Evolutionary conservation across 2,797 vertebrate species (phyloP).

Genomic region (Odontamblyopus lacepedii): DNA sequence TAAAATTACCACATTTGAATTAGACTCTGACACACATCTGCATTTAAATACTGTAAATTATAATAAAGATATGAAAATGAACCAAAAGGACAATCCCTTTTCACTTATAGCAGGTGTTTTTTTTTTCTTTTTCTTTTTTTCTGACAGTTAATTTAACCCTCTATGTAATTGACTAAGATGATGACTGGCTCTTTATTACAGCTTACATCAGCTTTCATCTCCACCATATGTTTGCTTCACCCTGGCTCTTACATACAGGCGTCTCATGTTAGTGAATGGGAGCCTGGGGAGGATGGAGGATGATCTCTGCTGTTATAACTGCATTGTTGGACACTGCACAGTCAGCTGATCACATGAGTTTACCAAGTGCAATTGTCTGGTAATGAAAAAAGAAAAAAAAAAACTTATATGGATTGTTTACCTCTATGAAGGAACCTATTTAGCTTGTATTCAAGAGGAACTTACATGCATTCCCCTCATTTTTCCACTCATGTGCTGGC

Average conservation of each 20-base stretch:
- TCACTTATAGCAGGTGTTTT: conserved; percentile 12
- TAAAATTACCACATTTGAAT: conserved; percentile 24
- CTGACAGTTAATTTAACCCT: conserved; percentile 6
- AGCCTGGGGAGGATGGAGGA: conserved; percentile 43
- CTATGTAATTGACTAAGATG: conserved; percentile 23
- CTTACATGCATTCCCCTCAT: conserved; percentile 69
- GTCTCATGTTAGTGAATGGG: conserved; percentile 48
- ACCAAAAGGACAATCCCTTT: neutral
- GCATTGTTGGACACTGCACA: conserved; percentile 66
- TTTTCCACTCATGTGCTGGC: conserved; percentile 66
- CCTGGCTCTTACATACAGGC: conserved; percentile 38
- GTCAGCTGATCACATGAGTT: conserved; percentile 65
- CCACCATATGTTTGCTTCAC: conserved; percentile 45
- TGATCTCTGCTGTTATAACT: conserved; percentile 44
- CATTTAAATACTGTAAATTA: neutral
- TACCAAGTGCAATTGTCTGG: conserved; percentile 67
- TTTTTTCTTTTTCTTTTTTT: no score
- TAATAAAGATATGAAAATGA: neutral
- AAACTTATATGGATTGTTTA: conserved; percentile 64
- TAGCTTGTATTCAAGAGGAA: conserved; percentile 59
- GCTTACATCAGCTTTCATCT: conserved; percentile 59
- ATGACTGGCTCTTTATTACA: conserved; percentile 39
- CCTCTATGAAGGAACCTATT: conserved; percentile 43
- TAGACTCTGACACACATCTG: neutral
- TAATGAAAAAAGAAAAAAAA: conserved; percentile 66